Base-by-base conservation (phyloP, 2,113 vertebrate species). In the Zootoca vivipara region DNA sequence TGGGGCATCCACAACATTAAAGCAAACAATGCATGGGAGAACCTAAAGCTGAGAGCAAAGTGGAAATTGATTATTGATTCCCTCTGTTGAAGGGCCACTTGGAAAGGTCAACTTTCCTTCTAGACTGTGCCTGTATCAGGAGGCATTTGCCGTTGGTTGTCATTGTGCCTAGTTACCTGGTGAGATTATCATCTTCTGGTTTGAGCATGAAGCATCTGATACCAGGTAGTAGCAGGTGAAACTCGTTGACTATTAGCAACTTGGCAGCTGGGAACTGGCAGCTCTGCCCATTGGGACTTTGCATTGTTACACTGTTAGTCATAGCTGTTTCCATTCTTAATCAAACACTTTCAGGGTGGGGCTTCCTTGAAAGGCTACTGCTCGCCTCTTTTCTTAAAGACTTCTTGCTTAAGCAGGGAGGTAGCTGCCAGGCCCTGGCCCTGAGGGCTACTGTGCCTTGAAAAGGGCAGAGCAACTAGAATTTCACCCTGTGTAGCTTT, bases 241-340 rank as follows among this genome's bases (percentile, higher is more conserved):
- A 33, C 35, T 87, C 30, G 12, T 24, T 40, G 58, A 70, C n/a
- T 52, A 30, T 72, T 80, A 75, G 72, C 9, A 65, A 38, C 28
- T 26, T 62, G 33, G 35, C 26, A 58, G 26, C 78, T 40, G 16
- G 22, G 7, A 64, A 64, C 22, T 64, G 38, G 30, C 28, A 81
- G 35, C 58, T 82, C 7, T 82, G 38, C 30, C 62, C 30, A 28
- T 28, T 82, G 86, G 73, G 52, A 46, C 72, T 65, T 6, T 26
- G 38, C 72, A 12, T 46, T n/a, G 20, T 75, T 62, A 24, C 30
- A 62, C 13, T 35, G 56, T 77, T 83, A 82, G 72, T 65, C 81
- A 88, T 88, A 67, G 38, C 62, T 52, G 30, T 82, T 88, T 77
- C 20, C 28, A 67, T 77, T n/a, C 7, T 75, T 83, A 82, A 83